Evolutionary conservation across 2,888 invertebrate species (phyloP).

Genomic region (Automeris io): DNA sequence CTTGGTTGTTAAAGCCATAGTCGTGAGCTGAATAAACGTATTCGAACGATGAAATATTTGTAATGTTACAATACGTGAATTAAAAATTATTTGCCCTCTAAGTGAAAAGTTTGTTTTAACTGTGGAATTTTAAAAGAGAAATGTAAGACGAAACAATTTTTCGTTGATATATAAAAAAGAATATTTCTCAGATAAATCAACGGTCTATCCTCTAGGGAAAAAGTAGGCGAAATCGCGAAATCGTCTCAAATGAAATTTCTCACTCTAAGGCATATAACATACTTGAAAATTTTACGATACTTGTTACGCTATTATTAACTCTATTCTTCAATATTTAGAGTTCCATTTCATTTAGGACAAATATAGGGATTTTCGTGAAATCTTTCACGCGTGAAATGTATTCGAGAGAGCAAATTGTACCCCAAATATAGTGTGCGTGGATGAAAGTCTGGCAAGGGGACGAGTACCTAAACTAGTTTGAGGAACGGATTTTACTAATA

Average conservation of each 20-base stretch:
- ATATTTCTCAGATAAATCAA: slow-evolving; percentile 61
- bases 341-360: slow-evolving; percentile 11
- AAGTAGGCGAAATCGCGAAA: slow-evolving; percentile 57
- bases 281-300: slow-evolving; percentile 30
- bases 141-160: slow-evolving; percentile 21
- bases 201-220: slow-evolving; percentile 47
- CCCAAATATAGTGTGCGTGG: slow-evolving; percentile 43
- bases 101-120: not conserved
- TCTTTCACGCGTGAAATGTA: slow-evolving; percentile 57
- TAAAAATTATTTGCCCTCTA: too few species aligned
- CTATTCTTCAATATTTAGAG: slow-evolving; percentile 14
- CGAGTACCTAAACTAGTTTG: slow-evolving; percentile 3
- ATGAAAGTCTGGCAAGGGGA: slow-evolving; percentile 2
- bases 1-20: too few species aligned
- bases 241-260: slow-evolving; percentile 73
- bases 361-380: slow-evolving; percentile 25
- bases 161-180: slow-evolving; percentile 31
- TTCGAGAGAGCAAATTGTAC: slow-evolving; percentile 58
- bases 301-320: slow-evolving; percentile 17
- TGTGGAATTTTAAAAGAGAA: slow-evolving; percentile 2
- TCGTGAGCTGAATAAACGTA: too few species aligned
- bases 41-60: too few species aligned
- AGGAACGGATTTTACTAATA: slow-evolving; percentile 8
- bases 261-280: slow-evolving; percentile 53
- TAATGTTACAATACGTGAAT: too few species aligned